These are phyloP conservation scores for Sarcophilus harrisii DNA, from an alignment of 2,797 vertebrate genomes.

Conservation along the genomic window DNA sequence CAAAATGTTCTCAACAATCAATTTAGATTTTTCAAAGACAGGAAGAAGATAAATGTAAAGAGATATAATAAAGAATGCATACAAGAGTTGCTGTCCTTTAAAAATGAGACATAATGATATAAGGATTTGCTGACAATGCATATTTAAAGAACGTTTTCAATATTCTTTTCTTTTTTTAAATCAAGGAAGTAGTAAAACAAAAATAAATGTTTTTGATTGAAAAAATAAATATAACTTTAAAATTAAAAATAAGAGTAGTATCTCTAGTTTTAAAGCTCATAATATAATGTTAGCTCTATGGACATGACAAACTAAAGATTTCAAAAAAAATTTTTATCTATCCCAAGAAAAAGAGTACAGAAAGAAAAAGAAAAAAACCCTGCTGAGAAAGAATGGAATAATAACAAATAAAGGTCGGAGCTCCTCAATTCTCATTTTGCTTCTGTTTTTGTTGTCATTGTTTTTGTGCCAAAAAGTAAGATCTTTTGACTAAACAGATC, in stretches of 20 bases:
- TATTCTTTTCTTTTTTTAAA: background rate
- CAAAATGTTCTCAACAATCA: background rate
- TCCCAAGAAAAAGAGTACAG: background rate
- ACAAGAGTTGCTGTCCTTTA: background rate
- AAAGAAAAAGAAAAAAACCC: background rate
- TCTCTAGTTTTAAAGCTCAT: background rate
- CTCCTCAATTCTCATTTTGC: background rate
- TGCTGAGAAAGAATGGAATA: background rate
- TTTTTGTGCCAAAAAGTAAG: background rate
- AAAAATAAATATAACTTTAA: background rate
- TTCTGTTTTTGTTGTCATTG: background rate
- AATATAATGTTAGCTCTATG: background rate
- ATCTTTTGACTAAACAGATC: background rate
- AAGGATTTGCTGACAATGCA: background rate
- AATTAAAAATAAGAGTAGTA: background rate
- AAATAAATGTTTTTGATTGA: background rate
- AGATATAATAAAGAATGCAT: background rate
- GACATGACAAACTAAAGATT: background rate
- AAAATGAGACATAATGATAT: background rate
- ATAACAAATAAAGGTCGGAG: background rate
- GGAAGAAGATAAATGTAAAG: background rate
- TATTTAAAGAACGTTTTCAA: background rate
- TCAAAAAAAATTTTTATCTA: background rate
- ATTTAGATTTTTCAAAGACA: background rate
- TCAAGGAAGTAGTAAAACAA: background rate